Evolutionary conservation across 2,888 invertebrate genomes (phyloP).

Genomic region (Melinopterus prodromus): DNA sequence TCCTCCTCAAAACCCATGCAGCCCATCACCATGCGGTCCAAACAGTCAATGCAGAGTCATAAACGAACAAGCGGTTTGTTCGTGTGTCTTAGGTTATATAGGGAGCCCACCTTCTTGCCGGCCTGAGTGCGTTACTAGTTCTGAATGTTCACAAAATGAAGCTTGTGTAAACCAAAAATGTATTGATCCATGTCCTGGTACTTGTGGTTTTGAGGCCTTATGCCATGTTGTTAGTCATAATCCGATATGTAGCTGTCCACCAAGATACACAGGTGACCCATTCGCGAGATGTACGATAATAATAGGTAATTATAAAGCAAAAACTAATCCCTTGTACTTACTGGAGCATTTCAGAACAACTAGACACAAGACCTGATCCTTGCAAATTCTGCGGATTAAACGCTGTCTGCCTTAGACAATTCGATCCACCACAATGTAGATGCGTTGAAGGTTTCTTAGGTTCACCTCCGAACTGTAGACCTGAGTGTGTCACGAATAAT

Average conservation of each 20-base stretch:
- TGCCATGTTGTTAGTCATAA: constrained; percentile 79
- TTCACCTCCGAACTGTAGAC: constrained; percentile 76
- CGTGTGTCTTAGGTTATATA: constrained; percentile 70
- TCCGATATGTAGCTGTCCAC: constrained; percentile 75
- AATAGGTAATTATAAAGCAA: constrained; percentile 49
- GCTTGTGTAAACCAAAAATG: constrained; percentile 80
- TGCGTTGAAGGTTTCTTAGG: constrained; percentile 78
- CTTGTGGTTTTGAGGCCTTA: constrained; percentile 75
- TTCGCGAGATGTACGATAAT: constrained; percentile 65
- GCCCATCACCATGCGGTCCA: constrained; percentile 77
- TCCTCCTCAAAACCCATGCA: constrained; percentile 68
- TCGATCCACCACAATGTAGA: constrained; percentile 71
- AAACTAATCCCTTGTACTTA: constrained; percentile 23
- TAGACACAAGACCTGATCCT: constrained; percentile 61
- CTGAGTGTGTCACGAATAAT: constrained; percentile 79
- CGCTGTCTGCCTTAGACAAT: constrained; percentile 71
- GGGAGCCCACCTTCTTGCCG: constrained; percentile 78
- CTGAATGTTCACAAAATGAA: constrained; percentile 72
- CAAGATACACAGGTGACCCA: constrained; percentile 73
- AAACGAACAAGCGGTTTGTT: constrained; percentile 74
- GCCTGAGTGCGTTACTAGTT: constrained; percentile 75
- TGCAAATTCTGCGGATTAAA: constrained; percentile 64
- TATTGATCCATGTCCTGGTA: constrained; percentile 78
- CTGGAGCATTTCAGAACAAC: constrained; percentile 41
- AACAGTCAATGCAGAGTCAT: constrained; percentile 74